These are phyloP conservation scores for Semnopithecus entellus DNA, from an alignment of 2,113 vertebrate genomes.

Conservation along the genomic window DNA sequence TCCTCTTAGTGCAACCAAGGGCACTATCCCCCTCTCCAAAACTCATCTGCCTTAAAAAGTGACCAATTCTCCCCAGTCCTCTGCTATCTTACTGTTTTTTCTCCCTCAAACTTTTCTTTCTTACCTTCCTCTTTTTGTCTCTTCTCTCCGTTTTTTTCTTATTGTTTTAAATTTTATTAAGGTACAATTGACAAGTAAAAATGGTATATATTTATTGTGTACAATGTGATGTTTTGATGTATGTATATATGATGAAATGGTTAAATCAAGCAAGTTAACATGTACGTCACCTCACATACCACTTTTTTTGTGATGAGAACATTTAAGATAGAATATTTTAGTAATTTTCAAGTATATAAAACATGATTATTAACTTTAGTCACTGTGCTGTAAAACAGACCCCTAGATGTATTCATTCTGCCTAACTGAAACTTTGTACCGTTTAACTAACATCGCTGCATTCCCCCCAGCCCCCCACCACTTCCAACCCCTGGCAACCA, in stretches of 20 bases:
- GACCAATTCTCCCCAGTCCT: background rate
- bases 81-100: background rate
- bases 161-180: background rate
- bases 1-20: background rate
- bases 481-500: background rate
- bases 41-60: background rate
- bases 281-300: background rate
- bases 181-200: background rate
- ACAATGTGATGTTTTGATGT: background rate
- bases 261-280: background rate
- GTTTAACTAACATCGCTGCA: background rate
- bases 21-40: background rate
- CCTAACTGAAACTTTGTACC: background rate
- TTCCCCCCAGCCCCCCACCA: background rate
- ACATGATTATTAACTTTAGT: background rate
- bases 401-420: background rate
- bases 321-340: background rate
- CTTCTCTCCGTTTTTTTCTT: background rate
- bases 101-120: background rate
- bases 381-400: background rate
- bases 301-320: background rate
- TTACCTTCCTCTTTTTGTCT: background rate
- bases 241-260: background rate
- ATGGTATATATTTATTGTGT: background rate
- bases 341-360: background rate